Evolutionary conservation across 1,140 invertebrate species (phyloP), one percentile per base, ranked within the genome.

Genomic region (Tetragnatha versicolor): DNA sequence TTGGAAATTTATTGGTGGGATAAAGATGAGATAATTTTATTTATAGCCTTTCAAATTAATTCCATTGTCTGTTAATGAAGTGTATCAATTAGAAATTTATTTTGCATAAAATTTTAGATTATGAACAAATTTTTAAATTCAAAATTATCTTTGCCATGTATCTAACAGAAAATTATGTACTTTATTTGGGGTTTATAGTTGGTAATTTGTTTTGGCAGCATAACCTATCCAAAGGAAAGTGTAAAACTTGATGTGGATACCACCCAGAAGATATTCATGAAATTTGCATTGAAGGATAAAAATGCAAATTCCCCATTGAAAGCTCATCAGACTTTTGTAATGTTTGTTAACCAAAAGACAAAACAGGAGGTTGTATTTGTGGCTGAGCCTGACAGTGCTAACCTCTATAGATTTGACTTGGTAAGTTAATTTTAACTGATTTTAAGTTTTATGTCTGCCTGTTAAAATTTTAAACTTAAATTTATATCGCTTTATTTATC

Each of bases 261-360:
- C 73, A 92, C 95, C 81, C 95, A 98, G 85, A 96, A 95, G 85
- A 85, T 99, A 39, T 87, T 93, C 2, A 87, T 98, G 73, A 93
- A 93, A 84, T 95, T 97, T 85, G 85, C 89, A 0, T 85, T 98
- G 1, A 91, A 90, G 72, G 94, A 97, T 85, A 90, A 91, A 81
- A 85, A 87, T n/a, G 89, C 83, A 66, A 89, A 88, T 55, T 90
- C 91, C 12, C 80, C 91, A 0, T 90, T 96, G 79, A 86, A 89
- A 42, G 93, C 95, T 35, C 97, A 98, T 86, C 96, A 98, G 88
- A 93, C 94, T 0, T 98, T 98, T 87, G 90, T 98, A 4, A 90
- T 93, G 25, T 88, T 99, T 25, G 87, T 86, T 2, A 73, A 76
- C 17, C 65, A 53, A 31, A 88, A 90, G 60, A 89, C 88, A 0